These are phyloP conservation scores for Oryctes rhinoceros DNA, from an alignment of 1,140 invertebrate species.

Conservation along the genomic window DNA sequence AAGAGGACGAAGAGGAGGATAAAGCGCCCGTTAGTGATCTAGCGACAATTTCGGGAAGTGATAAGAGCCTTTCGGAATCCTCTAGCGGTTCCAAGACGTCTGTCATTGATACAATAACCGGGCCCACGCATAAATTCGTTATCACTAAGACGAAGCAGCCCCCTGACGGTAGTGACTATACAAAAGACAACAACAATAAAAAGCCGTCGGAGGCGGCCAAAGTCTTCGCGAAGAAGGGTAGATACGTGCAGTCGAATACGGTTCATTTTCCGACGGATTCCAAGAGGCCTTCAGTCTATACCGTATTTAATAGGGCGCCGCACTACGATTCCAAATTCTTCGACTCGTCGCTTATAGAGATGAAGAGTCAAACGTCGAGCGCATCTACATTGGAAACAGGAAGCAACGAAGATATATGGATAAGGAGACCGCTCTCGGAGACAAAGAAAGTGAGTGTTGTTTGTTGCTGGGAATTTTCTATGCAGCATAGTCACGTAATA, in stretches of 20 bases:
- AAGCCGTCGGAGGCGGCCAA: conserved; percentile 55
- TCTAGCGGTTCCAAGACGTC: conserved; percentile 58
- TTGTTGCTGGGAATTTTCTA: background rate
- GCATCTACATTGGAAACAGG: conserved; percentile 67
- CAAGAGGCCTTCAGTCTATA: conserved; percentile 65
- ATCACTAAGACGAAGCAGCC: conserved; percentile 58
- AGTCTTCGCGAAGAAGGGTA: conserved; percentile 54
- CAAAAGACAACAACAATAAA: conserved; percentile 39
- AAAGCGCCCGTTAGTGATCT: conserved; percentile 60
- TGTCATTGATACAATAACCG: conserved; percentile 58
- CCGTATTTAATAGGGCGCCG: conserved; percentile 63
- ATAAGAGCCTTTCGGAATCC: conserved; percentile 56
- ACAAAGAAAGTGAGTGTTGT: conserved; percentile 57
- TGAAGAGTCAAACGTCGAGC: conserved; percentile 76
- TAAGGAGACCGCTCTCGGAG: conserved; percentile 64
- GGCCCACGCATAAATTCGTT: conserved; percentile 60
- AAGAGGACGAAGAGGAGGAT: conserved; percentile 81
- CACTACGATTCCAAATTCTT: conserved; percentile 83
- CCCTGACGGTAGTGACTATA: conserved; percentile 33
- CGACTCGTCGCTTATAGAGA: conserved; percentile 81
- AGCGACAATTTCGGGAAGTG: conserved; percentile 55
- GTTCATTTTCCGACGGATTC: conserved; percentile 69
- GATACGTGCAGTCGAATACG: conserved; percentile 67
- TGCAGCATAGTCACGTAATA: background rate
- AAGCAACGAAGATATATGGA: conserved; percentile 74